Evolutionary conservation across 2,888 invertebrate species (phyloP).

Genomic region (Cybosia mesomella): DNA sequence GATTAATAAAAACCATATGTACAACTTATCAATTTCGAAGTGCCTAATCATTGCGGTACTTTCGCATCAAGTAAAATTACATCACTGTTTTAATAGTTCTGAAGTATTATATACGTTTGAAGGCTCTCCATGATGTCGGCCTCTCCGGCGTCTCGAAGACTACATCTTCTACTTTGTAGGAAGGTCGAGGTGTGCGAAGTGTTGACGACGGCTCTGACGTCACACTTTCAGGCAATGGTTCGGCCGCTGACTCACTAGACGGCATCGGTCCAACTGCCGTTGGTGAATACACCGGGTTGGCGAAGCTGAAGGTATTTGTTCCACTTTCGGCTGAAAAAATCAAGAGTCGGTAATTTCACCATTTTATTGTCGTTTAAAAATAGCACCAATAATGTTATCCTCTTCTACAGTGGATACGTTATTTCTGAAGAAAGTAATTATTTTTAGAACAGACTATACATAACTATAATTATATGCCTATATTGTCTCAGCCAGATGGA

Average conservation of each 20-base stretch:
- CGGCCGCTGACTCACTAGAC: conserved; percentile 38
- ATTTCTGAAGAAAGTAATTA: too few species aligned
- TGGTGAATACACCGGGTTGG: conserved; percentile 95
- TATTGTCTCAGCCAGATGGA: too few species aligned
- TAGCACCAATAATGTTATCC: too few species aligned
- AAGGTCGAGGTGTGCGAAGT: conserved; percentile 82
- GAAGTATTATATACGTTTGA: conserved; percentile 69
- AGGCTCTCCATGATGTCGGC: conserved; percentile 77
- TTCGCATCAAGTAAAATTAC: too few species aligned
- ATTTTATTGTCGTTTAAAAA: not conserved
- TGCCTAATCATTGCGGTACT: too few species aligned
- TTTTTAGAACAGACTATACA: too few species aligned
- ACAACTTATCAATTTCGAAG: too few species aligned
- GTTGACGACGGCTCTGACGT: conserved; percentile 63
- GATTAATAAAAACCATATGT: too few species aligned
- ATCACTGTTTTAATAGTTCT: not conserved
- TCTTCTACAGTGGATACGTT: too few species aligned
- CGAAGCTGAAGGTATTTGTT: conserved; percentile 90
- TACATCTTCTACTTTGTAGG: conserved; percentile 92
- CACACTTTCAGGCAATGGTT: conserved; percentile 47
- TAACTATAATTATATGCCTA: too few species aligned
- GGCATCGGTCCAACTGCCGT: conserved; percentile 74
- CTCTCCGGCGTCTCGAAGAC: conserved; percentile 88
- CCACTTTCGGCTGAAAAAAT: conserved; percentile 76
- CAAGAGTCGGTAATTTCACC: not conserved